A percentile compares a stretch with the other conserved stretches of the same genome.
Conservation (phyloP, 2,888 invertebrate species). For the Nemotelus pantherinus region DNA sequence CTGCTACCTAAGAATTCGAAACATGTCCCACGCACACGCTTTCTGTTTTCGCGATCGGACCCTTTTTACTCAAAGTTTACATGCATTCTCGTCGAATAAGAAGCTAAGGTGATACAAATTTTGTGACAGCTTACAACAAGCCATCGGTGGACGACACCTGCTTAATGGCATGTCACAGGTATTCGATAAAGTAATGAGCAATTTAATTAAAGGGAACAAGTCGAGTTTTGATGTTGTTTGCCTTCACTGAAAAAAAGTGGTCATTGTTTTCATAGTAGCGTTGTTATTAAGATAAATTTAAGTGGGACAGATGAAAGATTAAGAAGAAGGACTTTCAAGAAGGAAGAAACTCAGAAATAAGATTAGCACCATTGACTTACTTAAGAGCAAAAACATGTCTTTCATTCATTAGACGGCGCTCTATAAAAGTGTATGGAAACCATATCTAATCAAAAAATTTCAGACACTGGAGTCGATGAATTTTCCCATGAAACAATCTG, state of each 20-base stretch:
- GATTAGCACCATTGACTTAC: no score
- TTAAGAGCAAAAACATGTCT: no score
- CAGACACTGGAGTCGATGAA: no score
- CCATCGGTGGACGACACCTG: constrained; percentile 24
- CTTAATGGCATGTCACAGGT: constrained; percentile 15
- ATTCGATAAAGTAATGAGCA: constrained; percentile 30
- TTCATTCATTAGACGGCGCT: no score
- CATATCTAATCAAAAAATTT: no score
- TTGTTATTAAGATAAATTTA: no score
- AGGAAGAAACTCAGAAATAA: no score
- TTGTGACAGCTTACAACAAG: constrained; percentile 41
- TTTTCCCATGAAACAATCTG: no score
- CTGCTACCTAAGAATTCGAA: not conserved
- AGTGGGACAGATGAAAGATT: no score
- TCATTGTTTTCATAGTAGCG: no score
- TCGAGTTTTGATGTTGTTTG: not conserved
- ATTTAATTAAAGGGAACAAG: not conserved
- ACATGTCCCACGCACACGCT: not conserved
- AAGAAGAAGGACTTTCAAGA: no score
- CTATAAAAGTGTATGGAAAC: no score
- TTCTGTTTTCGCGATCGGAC: not conserved
- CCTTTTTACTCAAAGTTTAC: not conserved
- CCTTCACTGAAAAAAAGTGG: not conserved
- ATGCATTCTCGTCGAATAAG: constrained; percentile 13
- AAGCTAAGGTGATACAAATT: constrained; percentile 36